Base-by-base conservation (phyloP, 2,113 vertebrate genomes). In the Globicephala melas region DNA sequence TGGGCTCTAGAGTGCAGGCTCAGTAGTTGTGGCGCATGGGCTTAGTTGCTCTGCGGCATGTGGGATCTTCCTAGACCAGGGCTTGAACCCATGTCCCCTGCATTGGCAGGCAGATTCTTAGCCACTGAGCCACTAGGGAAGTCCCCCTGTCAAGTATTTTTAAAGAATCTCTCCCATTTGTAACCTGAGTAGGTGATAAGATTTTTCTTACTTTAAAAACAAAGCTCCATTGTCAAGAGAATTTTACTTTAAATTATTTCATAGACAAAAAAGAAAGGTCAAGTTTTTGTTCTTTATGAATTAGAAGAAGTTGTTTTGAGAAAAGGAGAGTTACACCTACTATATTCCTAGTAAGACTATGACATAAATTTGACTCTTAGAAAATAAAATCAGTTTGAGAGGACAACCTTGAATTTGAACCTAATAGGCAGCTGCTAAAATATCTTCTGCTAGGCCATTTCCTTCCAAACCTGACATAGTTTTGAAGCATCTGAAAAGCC, bases 191-290 rank as follows among this genome's bases (percentile, higher is more conserved):
- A 58, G 31, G 26, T 65, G 55, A 68, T 55, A 71, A 63, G 15
- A 58, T 28, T 86, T 91, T 95, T 74, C 47, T 91, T 88, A 55
- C 55, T 92, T 96, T 89, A 63, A 96, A 96, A 86, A 87, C 74
- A 95, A 91, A 89, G 41, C 33, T 89, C 36, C 55, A 33, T 86
- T 89, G 36, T 89, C 50, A 95, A 86, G 26, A 53, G 31, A 85
- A 80, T 87, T 89, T 74, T 89, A 79, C 62, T 96, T 82, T 60
- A 31, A 88, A 28, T 79, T 96, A 58, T 62, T 95, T 89, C 44
- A 38, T 55, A 91, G 63, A 65, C 23, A 81, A 44, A 63, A 55
- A 89, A 82, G 21, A 93, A 94, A 85, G 31, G 18, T 87, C 87
- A 96, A 91, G 15, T 5, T 47, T 91, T 33, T 79, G 5, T 82